A percentile compares a stretch with the other conserved stretches of the same genome.
phyloP scores from a whole-genome alignment of 2,888 invertebrate species.

The Chymomyza fuscimana region DNA sequence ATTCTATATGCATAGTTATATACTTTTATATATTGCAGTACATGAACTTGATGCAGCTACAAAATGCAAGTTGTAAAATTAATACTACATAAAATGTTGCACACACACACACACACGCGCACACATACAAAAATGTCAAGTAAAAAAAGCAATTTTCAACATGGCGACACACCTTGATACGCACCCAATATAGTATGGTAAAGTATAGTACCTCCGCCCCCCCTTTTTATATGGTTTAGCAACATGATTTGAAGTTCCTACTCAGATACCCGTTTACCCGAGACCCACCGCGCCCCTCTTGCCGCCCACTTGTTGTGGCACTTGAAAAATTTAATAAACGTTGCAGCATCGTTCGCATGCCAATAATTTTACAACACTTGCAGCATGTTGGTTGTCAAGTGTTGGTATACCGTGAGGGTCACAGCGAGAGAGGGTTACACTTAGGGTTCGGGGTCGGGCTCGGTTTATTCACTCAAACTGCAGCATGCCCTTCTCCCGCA shows the following conservation, averaged over 20 bases:
- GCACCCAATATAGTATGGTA: not conserved
- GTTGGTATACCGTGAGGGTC: not conserved
- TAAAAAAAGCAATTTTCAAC: constrained; percentile 33
- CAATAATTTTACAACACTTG: constrained; percentile 58
- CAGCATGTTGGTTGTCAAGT: not conserved
- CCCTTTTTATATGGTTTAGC: not conserved
- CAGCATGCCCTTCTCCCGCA: not conserved
- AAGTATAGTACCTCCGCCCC: too few species aligned
- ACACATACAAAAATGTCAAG: not conserved
- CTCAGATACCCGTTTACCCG: too few species aligned
- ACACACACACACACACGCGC: not conserved
- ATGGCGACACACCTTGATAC: constrained; percentile 12
- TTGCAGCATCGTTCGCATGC: constrained; percentile 72
- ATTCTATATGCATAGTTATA: not conserved
- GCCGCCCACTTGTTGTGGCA: constrained; percentile 37
- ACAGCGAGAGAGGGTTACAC: not conserved
- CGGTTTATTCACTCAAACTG: not conserved
- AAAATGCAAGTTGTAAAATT: constrained; percentile 65
- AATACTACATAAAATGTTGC: constrained; percentile 60
- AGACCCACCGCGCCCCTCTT: not conserved
- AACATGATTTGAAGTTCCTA: not conserved
- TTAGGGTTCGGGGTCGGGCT: not conserved
- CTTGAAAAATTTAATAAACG: constrained; percentile 74
- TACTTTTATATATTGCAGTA: not conserved
- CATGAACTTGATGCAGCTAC: constrained; percentile 2